phyloP scores from a whole-genome alignment of 2,797 vertebrate genomes.

The Diceros bicornis region DNA sequence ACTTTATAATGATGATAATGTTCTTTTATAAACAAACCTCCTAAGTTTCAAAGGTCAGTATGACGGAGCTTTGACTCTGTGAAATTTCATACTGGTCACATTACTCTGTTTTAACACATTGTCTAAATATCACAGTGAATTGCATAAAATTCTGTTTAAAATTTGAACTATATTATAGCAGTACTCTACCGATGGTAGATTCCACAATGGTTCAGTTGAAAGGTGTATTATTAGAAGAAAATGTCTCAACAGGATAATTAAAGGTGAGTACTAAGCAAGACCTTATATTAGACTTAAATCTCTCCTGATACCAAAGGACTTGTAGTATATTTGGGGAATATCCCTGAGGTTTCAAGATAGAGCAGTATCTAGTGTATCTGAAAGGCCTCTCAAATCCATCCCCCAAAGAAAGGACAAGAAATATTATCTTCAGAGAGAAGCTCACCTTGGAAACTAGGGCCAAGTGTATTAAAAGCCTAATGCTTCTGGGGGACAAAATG shows the following conservation, averaged over 20 bases:
- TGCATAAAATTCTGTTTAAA: slow-evolving; percentile 1
- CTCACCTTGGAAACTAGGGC: slow-evolving; percentile 57
- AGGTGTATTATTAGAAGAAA: slow-evolving; percentile 60
- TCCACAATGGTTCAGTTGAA: background rate
- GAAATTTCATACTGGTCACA: slow-evolving; percentile 12
- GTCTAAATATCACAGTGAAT: slow-evolving; percentile 36
- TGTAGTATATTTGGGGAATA: slow-evolving; percentile 40
- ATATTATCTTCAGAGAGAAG: slow-evolving; percentile 65
- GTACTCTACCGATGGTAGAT: background rate
- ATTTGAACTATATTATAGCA: background rate
- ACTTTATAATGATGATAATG: slow-evolving; percentile 10
- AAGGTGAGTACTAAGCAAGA: slow-evolving; percentile 56
- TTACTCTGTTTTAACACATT: slow-evolving; percentile 12
- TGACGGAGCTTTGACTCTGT: background rate
- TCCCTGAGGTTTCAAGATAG: slow-evolving; percentile 30
- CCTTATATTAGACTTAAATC: slow-evolving; percentile 48
- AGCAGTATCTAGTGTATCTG: background rate
- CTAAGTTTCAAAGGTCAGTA: slow-evolving; percentile 20
- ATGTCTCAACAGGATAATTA: slow-evolving; percentile 50
- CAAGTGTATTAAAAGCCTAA: slow-evolving; percentile 24
- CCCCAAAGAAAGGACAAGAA: slow-evolving; percentile 48
- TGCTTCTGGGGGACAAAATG: background rate
- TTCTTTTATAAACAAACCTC: background rate
- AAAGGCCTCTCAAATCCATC: slow-evolving; percentile 48
- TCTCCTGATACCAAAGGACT: slow-evolving; percentile 32